phyloP scores from a whole-genome alignment of 2,113 vertebrate species.

The Atlantisia rogersi region DNA sequence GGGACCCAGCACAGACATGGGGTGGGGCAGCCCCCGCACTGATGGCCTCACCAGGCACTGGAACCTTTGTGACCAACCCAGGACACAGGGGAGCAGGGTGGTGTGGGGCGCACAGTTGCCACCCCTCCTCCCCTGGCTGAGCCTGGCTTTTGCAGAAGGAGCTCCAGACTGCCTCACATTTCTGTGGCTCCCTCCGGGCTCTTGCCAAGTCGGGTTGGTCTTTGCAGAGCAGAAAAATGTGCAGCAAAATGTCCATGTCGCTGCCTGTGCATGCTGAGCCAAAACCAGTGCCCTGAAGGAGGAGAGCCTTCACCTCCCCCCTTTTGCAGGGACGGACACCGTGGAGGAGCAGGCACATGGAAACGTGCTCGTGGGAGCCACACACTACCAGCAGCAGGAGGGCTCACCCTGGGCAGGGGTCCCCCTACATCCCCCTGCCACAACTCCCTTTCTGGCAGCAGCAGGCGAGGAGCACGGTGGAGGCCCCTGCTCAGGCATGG shows the following conservation, averaged over 20 bases:
- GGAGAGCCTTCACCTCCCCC: background rate
- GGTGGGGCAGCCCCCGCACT: background rate
- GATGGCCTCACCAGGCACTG: rapidly evolving
- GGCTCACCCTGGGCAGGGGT: background rate
- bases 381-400: background rate
- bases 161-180: background rate
- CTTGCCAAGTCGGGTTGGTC: conserved; percentile 27
- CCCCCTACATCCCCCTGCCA: rapidly evolving
- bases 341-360: background rate
- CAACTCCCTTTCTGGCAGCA: background rate
- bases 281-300: rapidly evolving
- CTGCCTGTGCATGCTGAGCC: background rate
- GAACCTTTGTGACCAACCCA: background rate
- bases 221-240: conserved; percentile 16
- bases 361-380: background rate
- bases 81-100: background rate
- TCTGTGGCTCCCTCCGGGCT: conserved; percentile 28
- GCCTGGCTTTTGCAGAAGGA: background rate
- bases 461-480: background rate
- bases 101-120: rapidly evolving
- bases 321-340: background rate
- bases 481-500: background rate
- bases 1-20: background rate
- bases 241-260: background rate
- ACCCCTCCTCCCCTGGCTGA: background rate